Evolutionary conservation across 2,113 vertebrate species (phyloP).

Genomic region (Rhea pennata): DNA sequence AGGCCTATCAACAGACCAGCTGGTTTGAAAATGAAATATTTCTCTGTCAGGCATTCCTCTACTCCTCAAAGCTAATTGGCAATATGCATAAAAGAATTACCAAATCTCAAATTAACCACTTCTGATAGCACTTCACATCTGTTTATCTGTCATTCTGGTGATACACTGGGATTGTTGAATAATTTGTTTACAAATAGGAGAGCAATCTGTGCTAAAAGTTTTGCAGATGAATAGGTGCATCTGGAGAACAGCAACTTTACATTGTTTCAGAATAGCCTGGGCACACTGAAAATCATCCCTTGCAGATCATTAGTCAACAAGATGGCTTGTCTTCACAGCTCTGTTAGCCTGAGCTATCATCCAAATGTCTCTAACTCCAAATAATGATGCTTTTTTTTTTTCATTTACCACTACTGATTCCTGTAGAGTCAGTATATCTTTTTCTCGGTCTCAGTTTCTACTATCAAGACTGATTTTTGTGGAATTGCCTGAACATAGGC

Average conservation of each 20-base stretch:
- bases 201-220: constrained; percentile 57
- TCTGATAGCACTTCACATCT: constrained; percentile 34
- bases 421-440: not conserved
- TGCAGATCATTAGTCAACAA: not conserved
- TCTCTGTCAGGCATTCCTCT: not conserved
- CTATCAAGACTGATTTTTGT: not conserved
- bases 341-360: not conserved
- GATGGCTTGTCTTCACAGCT: not conserved
- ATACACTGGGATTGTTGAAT: constrained; percentile 27
- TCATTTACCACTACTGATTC: not conserved
- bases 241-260: constrained; percentile 3
- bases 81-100: not conserved
- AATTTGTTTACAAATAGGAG: constrained; percentile 63
- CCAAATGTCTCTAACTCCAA: not conserved
- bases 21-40: not conserved
- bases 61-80: constrained; percentile 31
- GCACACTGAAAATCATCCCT: not conserved
- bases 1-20: not conserved
- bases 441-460: not conserved
- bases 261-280: not conserved
- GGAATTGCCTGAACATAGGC: not conserved
- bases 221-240: constrained; percentile 49
- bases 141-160: constrained; percentile 31
- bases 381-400: not conserved
- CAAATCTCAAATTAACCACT: constrained; percentile 15